Conservation (phyloP, 1,140 invertebrate genomes). For the Vanessa tameamea region DNA sequence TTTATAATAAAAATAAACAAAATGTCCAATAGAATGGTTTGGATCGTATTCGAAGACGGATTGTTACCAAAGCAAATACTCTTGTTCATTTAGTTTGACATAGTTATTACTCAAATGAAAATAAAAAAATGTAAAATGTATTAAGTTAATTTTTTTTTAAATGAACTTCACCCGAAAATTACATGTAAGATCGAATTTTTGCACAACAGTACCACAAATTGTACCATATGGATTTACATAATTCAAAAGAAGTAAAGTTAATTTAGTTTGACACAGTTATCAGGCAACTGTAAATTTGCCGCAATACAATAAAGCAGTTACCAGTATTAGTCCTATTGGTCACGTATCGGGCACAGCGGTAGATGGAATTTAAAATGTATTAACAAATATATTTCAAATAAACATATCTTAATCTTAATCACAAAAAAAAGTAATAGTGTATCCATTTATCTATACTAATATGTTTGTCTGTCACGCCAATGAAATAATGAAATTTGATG, state of each 20-base stretch:
- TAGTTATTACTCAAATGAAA: conserved; percentile 41
- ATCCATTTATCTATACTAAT: too few relatives aligned
- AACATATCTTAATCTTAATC: not conserved
- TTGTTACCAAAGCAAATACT: too few relatives aligned
- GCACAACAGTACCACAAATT: not conserved
- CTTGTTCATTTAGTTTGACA: conserved; percentile 47
- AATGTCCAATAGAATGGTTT: too few relatives aligned
- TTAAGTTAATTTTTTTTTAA: too few relatives aligned
- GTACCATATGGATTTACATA: conserved; percentile 9
- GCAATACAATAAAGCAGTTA: conserved; percentile 39
- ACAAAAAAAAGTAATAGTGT: too few relatives aligned
- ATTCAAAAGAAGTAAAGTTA: conserved; percentile 32
- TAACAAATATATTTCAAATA: not conserved
- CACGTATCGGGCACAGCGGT: conserved; percentile 43
- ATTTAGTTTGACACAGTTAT: conserved; percentile 50
- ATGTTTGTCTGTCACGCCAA: too few relatives aligned
- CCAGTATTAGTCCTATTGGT: conserved; percentile 58
- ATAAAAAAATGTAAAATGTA: conserved; percentile 32
- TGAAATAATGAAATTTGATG: too few relatives aligned
- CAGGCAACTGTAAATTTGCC: conserved; percentile 41
- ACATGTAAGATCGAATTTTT: not conserved
- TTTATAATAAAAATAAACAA: too few relatives aligned
- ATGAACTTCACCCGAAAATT: not conserved
- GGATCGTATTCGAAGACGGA: too few relatives aligned
- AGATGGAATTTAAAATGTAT: conserved; percentile 15